Evolutionary conservation across 2,113 vertebrate genomes (phyloP).

Genomic region (Peromyscus leucopus): DNA sequence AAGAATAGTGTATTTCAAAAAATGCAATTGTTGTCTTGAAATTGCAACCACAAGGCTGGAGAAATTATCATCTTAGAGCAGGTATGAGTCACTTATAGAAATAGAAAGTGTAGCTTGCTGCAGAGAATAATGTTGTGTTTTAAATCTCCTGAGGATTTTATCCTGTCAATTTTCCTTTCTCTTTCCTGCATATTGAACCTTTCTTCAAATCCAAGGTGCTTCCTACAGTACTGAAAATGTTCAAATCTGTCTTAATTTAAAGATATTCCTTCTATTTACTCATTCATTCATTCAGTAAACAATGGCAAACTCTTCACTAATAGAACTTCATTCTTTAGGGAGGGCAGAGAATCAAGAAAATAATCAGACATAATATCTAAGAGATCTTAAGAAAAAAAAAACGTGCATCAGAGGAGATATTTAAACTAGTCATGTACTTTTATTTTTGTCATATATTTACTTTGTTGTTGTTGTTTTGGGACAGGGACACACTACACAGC

Average conservation of each 20-base stretch:
- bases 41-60: slow-evolving; percentile 74
- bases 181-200: slow-evolving; percentile 20
- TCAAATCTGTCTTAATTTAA: slow-evolving; percentile 1
- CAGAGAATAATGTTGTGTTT: slow-evolving; percentile 54
- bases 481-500: too few species aligned
- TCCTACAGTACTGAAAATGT: slow-evolving; percentile 7
- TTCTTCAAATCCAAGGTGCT: not conserved
- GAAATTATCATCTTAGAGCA: slow-evolving; percentile 75
- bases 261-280: not conserved
- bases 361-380: not conserved
- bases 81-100: slow-evolving; percentile 65
- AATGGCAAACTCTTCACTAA: not conserved
- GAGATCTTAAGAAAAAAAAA: not conserved
- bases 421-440: not conserved
- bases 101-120: slow-evolving; percentile 48
- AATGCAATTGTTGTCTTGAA: slow-evolving; percentile 71
- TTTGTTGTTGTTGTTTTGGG: not conserved
- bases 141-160: slow-evolving; percentile 56
- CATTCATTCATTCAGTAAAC: not conserved
- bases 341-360: not conserved
- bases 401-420: not conserved
- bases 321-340: not conserved
- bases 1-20: slow-evolving; percentile 74
- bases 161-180: slow-evolving; percentile 22
- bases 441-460: not conserved